A percentile compares a stretch with the other conserved stretches of the same genome.
Evolutionary conservation across 2,888 invertebrate species (phyloP).

Genomic region (Hermaeophaga mercurialis): DNA sequence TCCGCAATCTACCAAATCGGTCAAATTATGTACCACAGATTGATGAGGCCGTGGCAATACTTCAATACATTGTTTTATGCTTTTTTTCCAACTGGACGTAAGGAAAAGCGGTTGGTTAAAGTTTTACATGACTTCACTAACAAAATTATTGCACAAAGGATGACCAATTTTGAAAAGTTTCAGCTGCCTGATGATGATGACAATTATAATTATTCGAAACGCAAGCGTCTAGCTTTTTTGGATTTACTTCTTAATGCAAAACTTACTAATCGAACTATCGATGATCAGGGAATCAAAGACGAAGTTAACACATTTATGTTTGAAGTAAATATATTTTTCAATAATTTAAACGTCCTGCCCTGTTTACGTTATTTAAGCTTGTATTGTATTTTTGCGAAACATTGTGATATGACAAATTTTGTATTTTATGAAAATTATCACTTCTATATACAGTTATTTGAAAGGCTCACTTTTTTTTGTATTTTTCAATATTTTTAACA

Average conservation of each 20-base stretch:
- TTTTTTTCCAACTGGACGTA: slow-evolving; percentile 25
- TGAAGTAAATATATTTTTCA: slow-evolving; percentile 36
- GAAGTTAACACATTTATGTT: slow-evolving; percentile 69
- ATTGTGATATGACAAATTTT: too few species aligned
- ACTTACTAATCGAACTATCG: slow-evolving; percentile 38
- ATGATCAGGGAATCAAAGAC: slow-evolving; percentile 60
- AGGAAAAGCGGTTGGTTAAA: slow-evolving; percentile 36
- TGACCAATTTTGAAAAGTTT: slow-evolving; percentile 33
- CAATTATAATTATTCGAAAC: slow-evolving; percentile 44
- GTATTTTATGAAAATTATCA: too few species aligned
- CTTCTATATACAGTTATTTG: too few species aligned
- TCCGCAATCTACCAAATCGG: slow-evolving; percentile 40
- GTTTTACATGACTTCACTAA: slow-evolving; percentile 44
- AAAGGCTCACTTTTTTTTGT: too few species aligned
- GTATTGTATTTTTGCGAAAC: too few species aligned
- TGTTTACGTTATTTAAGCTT: too few species aligned
- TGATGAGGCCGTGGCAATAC: slow-evolving; percentile 44
- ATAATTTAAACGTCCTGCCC: neutral
- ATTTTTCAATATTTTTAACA: neutral
- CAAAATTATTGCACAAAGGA: slow-evolving; percentile 40
- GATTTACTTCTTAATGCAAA: slow-evolving; percentile 44
- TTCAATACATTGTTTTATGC: slow-evolving; percentile 30
- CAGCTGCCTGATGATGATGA: slow-evolving; percentile 41
- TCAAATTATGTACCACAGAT: slow-evolving; percentile 33
- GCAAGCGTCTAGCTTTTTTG: slow-evolving; percentile 55